phyloP scores from a whole-genome alignment of 92 coral and sea anemone genomes.

The Porites lobata region DNA sequence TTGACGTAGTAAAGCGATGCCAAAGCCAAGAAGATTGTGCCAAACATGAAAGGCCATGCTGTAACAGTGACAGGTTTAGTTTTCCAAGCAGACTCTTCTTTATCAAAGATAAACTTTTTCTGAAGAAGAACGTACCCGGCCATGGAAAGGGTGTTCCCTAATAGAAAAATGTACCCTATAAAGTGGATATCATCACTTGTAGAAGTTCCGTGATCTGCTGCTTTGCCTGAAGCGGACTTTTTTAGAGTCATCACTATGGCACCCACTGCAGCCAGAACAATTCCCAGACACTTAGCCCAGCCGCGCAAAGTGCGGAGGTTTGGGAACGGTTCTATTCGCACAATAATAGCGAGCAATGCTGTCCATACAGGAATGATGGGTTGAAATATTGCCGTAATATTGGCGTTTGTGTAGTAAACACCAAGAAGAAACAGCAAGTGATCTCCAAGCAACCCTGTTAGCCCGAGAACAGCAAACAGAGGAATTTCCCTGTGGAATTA shows the following conservation, averaged over 20 bases:
- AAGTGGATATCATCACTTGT: constrained; percentile 23
- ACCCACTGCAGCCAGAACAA: constrained; percentile 77
- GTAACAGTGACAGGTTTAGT: constrained; percentile 82
- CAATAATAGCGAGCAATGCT: constrained; percentile 74
- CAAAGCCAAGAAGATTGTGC: constrained; percentile 78
- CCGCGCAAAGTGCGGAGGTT: constrained; percentile 71
- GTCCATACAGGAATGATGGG: constrained; percentile 94
- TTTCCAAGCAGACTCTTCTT: constrained; percentile 76
- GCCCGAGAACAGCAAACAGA: constrained; percentile 71
- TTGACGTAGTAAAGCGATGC: constrained; percentile 80
- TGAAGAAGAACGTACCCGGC: constrained; percentile 79
- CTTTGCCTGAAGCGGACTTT: constrained; percentile 29
- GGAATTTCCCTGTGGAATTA: constrained; percentile 76
- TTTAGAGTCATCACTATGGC: constrained; percentile 75
- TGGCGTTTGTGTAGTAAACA: constrained; percentile 88
- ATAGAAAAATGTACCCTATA: constrained; percentile 76
- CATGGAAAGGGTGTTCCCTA: constrained; percentile 79
- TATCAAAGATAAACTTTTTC: constrained; percentile 78
- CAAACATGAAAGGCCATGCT: constrained; percentile 88
- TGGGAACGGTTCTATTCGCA: constrained; percentile 82
- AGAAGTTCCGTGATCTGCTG: constrained; percentile 29
- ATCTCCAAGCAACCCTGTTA: constrained; percentile 86
- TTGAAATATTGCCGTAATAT: constrained; percentile 87
- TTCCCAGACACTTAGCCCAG: constrained; percentile 88
- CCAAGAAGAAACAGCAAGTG: constrained; percentile 86